Conservation (phyloP, 2,888 invertebrate genomes). For the Drosophila limbata region DNA sequence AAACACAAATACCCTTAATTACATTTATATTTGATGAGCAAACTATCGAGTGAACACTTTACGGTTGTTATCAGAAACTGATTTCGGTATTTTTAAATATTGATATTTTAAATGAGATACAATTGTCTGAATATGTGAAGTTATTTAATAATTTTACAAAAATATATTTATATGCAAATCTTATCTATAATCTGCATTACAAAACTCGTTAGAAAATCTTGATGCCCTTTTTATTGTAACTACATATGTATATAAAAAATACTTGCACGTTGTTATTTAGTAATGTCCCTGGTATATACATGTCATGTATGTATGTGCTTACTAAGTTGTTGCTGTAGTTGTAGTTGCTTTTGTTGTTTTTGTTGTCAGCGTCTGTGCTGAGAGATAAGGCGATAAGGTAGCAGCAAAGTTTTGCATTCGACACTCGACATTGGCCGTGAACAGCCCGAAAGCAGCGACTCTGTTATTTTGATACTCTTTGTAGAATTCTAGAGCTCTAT, state of each 20-base stretch:
- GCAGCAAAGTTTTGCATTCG: slow-evolving; percentile 42
- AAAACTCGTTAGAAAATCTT: background rate
- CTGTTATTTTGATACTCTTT: background rate
- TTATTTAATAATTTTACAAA: no score
- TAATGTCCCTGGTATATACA: background rate
- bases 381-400: slow-evolving; percentile 61
- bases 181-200: background rate
- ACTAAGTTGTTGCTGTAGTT: slow-evolving; percentile 12
- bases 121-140: no score
- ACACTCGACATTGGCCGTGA: slow-evolving; percentile 51
- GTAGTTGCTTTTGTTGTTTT: slow-evolving; percentile 20
- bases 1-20: background rate
- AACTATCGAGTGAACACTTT: background rate
- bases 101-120: no score
- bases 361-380: slow-evolving; percentile 17
- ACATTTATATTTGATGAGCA: background rate
- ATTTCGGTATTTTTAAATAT: background rate
- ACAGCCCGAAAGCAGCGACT: slow-evolving; percentile 10
- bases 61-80: background rate
- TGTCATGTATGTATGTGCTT: background rate
- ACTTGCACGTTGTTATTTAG: background rate
- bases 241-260: background rate
- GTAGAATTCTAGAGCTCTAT: background rate
- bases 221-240: background rate
- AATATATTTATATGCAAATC: background rate